Evolutionary conservation across 2,888 invertebrate species (phyloP).

Genomic region (Coelopa pilipes): DNA sequence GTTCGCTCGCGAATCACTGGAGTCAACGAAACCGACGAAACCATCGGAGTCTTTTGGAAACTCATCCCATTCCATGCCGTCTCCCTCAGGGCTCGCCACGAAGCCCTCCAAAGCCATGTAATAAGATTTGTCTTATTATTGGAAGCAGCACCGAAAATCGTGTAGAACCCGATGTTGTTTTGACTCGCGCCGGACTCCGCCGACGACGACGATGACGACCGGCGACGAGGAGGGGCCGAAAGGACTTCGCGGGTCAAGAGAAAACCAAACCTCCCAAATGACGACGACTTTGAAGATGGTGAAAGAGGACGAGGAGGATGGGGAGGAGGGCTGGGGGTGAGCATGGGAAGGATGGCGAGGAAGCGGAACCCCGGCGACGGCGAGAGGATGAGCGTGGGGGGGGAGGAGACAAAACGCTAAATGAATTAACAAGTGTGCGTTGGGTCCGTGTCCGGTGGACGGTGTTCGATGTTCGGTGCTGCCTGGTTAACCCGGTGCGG

Average conservation of each 20-base stretch:
- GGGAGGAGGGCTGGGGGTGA: neutral
- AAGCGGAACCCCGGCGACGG: neutral
- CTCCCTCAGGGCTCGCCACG: slow-evolving; percentile 12
- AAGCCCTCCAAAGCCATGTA: slow-evolving; percentile 33
- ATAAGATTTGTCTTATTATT: slow-evolving; percentile 40
- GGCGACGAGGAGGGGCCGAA: neutral
- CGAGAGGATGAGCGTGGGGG: neutral
- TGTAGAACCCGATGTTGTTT: slow-evolving; percentile 15
- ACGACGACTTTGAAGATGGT: neutral
- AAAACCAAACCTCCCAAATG: slow-evolving; percentile 12
- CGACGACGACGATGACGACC: neutral
- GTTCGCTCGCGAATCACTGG: neutral
- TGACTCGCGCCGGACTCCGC: neutral
- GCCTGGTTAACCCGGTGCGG: slow-evolving; percentile 6
- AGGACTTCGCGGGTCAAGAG: neutral
- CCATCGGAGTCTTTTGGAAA: neutral
- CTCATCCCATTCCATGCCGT: neutral
- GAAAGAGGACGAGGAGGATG: neutral
- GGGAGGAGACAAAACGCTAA: slow-evolving; percentile 5
- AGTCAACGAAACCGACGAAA: neutral
- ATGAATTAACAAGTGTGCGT: slow-evolving; percentile 29
- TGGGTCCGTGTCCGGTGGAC: neutral
- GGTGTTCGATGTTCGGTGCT: neutral
- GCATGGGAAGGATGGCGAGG: neutral
- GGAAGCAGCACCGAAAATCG: slow-evolving; percentile 22